Conservation (phyloP, 2,888 invertebrate genomes). For the Neria commutata region DNA sequence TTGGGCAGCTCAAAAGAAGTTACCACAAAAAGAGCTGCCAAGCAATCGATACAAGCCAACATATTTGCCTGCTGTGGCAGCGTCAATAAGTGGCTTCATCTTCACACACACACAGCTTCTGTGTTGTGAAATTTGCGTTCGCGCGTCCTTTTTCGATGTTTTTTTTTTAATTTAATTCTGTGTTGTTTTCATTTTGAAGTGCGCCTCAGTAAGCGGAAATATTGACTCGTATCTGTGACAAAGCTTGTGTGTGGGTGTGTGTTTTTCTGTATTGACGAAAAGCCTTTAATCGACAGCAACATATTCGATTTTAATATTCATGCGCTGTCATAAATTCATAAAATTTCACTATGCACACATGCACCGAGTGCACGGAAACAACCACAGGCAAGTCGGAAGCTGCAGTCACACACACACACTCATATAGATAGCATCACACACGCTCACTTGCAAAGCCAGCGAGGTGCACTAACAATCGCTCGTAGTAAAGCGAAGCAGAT, state of each 20-base stretch:
- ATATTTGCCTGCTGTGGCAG: too few relatives aligned
- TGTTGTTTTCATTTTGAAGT: too few relatives aligned
- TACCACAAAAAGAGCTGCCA: too few relatives aligned
- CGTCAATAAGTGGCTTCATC: too few relatives aligned
- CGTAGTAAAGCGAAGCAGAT: too few relatives aligned
- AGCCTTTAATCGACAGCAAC: slow-evolving; percentile 55
- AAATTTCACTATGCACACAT: slow-evolving; percentile 19
- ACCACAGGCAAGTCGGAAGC: background rate
- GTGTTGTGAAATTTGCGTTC: too few relatives aligned
- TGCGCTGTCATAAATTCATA: slow-evolving; percentile 53
- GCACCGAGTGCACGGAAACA: background rate
- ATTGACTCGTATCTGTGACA: slow-evolving; percentile 51
- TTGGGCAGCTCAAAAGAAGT: too few relatives aligned
- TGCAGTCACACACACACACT: background rate
- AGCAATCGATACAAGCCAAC: too few relatives aligned
- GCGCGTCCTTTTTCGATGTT: too few relatives aligned
- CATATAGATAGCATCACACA: background rate
- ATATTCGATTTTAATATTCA: slow-evolving; percentile 59
- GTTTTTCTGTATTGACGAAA: slow-evolving; percentile 36
- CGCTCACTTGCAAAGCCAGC: background rate
- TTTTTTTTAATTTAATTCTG: too few relatives aligned
- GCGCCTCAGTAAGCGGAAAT: slow-evolving; percentile 52
- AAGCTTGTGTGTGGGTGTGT: slow-evolving; percentile 9
- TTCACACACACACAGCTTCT: too few relatives aligned
- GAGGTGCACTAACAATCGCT: background rate